Evolutionary conservation across 2,113 vertebrate genomes (phyloP).

Genomic region (Ciconia maguari): DNA sequence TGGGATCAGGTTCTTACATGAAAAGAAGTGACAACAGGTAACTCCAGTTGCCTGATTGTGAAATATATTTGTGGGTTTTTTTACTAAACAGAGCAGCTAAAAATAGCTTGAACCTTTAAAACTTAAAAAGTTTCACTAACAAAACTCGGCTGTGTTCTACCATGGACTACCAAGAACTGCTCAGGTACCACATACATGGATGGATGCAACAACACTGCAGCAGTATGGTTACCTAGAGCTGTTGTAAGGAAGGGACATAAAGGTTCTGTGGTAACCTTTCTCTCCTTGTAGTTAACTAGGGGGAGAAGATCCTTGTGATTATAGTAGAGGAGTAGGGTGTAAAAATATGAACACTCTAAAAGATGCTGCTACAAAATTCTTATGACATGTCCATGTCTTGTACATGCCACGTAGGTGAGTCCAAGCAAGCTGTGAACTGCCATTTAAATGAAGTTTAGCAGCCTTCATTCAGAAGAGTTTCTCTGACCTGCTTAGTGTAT

Average conservation of each 20-base stretch:
- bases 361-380: neutral
- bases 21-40: neutral
- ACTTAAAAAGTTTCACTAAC: neutral
- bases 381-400: no score
- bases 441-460: neutral
- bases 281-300: neutral
- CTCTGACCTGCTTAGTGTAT: neutral
- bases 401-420: fast-evolving
- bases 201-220: neutral
- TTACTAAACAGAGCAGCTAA: neutral
- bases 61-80: neutral
- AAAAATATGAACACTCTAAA: neutral
- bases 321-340: neutral
- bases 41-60: neutral
- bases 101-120: neutral
- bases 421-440: neutral
- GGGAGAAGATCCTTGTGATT: neutral
- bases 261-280: neutral
- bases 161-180: neutral
- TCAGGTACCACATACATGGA: neutral
- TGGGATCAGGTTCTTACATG: neutral
- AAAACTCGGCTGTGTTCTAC: neutral
- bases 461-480: neutral
- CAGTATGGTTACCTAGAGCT: neutral
- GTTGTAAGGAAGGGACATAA: neutral